Evolutionary conservation across 2,888 invertebrate genomes (phyloP).

Genomic region (Leucania comma): DNA sequence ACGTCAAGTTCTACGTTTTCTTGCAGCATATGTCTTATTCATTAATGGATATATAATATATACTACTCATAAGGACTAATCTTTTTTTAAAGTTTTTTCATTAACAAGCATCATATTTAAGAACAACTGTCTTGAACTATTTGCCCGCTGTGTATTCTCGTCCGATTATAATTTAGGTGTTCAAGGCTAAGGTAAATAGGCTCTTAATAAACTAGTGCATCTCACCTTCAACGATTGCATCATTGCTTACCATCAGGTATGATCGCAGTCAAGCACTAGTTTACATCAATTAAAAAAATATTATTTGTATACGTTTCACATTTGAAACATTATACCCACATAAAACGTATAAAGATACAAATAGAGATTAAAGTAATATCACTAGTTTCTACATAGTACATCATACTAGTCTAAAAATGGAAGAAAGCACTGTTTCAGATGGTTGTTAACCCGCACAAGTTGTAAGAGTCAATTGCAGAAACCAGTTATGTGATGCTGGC

Average conservation of each 20-base stretch:
- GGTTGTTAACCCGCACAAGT: constrained; percentile 57
- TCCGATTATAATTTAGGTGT: too few relatives aligned
- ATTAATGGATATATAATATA: too few relatives aligned
- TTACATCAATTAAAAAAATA: too few relatives aligned
- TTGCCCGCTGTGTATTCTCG: too few relatives aligned
- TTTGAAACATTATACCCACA: neutral
- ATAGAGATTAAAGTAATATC: neutral
- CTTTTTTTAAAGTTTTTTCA: neutral
- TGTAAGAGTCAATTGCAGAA: constrained; percentile 62
- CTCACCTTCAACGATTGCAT: too few relatives aligned
- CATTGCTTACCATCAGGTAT: too few relatives aligned
- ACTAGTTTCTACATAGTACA: neutral
- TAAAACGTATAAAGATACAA: neutral
- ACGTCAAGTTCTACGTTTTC: neutral
- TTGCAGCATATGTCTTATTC: neutral
- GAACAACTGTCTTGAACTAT: too few relatives aligned
- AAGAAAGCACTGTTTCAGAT: constrained; percentile 41
- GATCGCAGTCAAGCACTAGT: too few relatives aligned
- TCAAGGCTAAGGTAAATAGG: too few relatives aligned
- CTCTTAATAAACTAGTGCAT: too few relatives aligned
- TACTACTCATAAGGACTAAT: neutral
- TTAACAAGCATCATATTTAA: neutral
- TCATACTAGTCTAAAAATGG: constrained; percentile 27
- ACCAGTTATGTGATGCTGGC: constrained; percentile 59
- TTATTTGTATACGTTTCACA: too few relatives aligned